These are phyloP conservation scores for Oligia fasciuncula DNA, from an alignment of 2,888 invertebrate genomes.

Conservation along the genomic window DNA sequence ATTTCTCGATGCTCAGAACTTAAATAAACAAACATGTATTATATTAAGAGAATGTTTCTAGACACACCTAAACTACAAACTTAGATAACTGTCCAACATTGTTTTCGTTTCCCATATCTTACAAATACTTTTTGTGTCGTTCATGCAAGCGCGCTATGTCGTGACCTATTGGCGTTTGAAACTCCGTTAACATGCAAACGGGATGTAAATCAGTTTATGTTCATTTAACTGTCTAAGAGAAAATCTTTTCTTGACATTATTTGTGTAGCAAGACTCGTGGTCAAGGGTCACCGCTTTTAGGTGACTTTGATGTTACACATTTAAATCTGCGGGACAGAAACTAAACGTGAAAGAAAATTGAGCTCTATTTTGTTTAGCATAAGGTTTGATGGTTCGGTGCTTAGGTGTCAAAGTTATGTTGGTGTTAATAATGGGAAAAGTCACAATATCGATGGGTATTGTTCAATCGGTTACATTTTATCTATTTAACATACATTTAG, in stretches of 20 bases:
- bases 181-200: conserved; percentile 71
- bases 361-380: conserved; percentile 7
- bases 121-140: conserved; percentile 45
- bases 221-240: conserved; percentile 73
- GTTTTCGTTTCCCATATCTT: conserved; percentile 47
- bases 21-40: no score
- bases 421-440: conserved; percentile 68
- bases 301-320: conserved; percentile 71
- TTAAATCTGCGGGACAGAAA: conserved; percentile 30
- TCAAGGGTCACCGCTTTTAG: conserved; percentile 76
- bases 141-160: conserved; percentile 23
- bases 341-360: conserved; percentile 14
- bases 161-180: conserved; percentile 69
- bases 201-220: conserved; percentile 77
- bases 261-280: conserved; percentile 70
- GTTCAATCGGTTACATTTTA: conserved; percentile 70
- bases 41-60: neutral
- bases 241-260: conserved; percentile 75
- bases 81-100: conserved; percentile 42
- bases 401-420: conserved; percentile 22
- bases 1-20: neutral
- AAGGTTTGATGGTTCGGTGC: neutral
- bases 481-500: conserved; percentile 71
- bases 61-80: conserved; percentile 7
- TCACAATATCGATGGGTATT: conserved; percentile 68